Evolutionary conservation across 2,113 vertebrate species (phyloP).

Genomic region (Phalacrocorax brasilianus): DNA sequence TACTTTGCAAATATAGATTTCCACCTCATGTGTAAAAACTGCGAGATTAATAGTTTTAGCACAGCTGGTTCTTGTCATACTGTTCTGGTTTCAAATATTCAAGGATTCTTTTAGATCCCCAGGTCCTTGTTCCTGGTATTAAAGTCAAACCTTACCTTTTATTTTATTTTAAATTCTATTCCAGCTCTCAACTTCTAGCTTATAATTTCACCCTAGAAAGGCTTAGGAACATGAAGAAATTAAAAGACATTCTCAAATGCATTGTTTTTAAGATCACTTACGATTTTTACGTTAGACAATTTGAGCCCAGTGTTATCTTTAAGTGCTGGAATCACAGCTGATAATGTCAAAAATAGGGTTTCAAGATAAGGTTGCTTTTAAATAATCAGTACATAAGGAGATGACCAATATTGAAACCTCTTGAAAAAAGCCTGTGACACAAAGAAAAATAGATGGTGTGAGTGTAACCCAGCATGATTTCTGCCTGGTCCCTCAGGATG

Average conservation of each 20-base stretch:
- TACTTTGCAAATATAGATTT: constrained; percentile 1
- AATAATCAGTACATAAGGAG: background rate
- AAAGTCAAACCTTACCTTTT: background rate
- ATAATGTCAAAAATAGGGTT: background rate
- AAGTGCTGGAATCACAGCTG: background rate
- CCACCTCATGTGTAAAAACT: background rate
- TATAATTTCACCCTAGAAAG: background rate
- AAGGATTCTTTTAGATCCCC: background rate
- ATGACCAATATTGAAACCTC: background rate
- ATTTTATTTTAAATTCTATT: background rate
- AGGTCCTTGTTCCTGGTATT: background rate
- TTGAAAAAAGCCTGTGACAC: background rate
- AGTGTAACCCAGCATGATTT: background rate
- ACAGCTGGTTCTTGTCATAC: background rate
- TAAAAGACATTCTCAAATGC: background rate
- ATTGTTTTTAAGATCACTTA: background rate
- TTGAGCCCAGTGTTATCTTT: background rate
- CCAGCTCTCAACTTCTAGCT: background rate
- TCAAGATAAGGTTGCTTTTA: background rate
- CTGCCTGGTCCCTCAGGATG: background rate
- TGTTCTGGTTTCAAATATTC: background rate
- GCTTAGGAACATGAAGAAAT: background rate
- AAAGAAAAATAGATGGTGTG: background rate
- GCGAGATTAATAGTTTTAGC: background rate
- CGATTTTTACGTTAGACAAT: background rate